phyloP scores from a whole-genome alignment of 2,888 invertebrate genomes.

The Theretra japonica region DNA sequence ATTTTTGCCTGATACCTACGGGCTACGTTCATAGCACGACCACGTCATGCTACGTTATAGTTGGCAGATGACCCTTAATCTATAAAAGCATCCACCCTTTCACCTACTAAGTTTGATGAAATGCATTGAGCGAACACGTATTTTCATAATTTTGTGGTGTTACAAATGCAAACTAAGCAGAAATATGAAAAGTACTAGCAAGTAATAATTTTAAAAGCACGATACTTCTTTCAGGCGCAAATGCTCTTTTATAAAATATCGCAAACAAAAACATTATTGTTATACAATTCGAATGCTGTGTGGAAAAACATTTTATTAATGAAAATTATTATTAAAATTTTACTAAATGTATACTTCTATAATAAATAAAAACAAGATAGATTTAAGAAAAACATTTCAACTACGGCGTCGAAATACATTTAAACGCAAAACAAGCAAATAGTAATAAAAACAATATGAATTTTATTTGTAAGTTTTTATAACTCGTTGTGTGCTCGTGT shows the following conservation, averaged over 20 bases:
- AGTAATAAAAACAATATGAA: neutral
- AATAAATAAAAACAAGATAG: neutral
- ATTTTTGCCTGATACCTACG: no score
- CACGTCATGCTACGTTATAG: no score
- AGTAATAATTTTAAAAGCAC: slow-evolving; percentile 22
- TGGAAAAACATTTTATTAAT: neutral
- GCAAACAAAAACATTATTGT: slow-evolving; percentile 11
- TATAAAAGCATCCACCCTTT: neutral
- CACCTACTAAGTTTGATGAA: neutral
- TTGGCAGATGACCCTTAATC: neutral
- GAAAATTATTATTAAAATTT: neutral
- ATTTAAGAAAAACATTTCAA: neutral
- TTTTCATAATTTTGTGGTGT: neutral
- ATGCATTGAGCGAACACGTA: neutral
- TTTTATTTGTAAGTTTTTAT: neutral
- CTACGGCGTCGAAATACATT: neutral
- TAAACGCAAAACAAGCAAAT: neutral
- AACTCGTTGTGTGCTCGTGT: neutral
- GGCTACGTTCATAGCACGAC: no score
- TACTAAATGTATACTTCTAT: neutral
- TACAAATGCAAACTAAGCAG: neutral
- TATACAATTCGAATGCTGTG: slow-evolving; percentile 1
- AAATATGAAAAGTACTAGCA: neutral
- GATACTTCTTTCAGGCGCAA: slow-evolving; percentile 5
- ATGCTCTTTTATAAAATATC: slow-evolving; percentile 12